A percentile compares a stretch with the other conserved stretches of the same genome.
phyloP scores from a whole-genome alignment of 1,140 invertebrate species.

The Penaeus chinensis region DNA sequence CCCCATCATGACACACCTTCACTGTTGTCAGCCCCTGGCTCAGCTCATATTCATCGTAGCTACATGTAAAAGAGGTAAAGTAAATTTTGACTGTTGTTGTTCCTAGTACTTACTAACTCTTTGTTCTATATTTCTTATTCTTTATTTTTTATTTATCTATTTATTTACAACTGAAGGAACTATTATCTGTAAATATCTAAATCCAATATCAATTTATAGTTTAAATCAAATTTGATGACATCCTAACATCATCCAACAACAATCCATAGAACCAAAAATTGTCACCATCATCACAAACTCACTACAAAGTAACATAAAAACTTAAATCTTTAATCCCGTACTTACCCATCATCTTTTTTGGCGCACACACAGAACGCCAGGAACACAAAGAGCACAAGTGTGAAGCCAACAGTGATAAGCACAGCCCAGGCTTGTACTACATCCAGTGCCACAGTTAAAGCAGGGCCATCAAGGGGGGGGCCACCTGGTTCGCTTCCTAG shows the following conservation, averaged over 20 bases:
- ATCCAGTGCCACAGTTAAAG: slow-evolving; percentile 62
- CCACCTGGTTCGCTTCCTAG: slow-evolving; percentile 40
- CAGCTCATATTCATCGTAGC: slow-evolving; percentile 62
- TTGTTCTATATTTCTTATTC: too few species aligned
- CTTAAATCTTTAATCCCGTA: not conserved
- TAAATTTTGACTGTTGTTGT: not conserved
- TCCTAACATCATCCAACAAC: too few species aligned
- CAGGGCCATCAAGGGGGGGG: slow-evolving; percentile 50
- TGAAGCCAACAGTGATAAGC: slow-evolving; percentile 61
- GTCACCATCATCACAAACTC: not conserved
- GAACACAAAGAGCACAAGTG: slow-evolving; percentile 62
- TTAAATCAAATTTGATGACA: too few species aligned
- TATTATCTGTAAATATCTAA: too few species aligned
- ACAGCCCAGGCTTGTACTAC: slow-evolving; percentile 63
- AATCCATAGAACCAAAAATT: too few species aligned
- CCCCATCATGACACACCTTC: slow-evolving; percentile 61
- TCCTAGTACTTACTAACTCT: too few species aligned
- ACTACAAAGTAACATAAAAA: not conserved
- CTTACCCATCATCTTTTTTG: slow-evolving; percentile 63
- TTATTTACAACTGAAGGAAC: too few species aligned
- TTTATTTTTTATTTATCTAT: too few species aligned
- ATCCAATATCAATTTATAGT: too few species aligned
- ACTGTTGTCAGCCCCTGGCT: slow-evolving; percentile 61
- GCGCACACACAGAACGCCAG: slow-evolving; percentile 63
- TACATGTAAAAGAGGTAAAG: not conserved